Conservation (phyloP, 2,888 invertebrate species). For the Hirtodrosophila cameraria region DNA sequence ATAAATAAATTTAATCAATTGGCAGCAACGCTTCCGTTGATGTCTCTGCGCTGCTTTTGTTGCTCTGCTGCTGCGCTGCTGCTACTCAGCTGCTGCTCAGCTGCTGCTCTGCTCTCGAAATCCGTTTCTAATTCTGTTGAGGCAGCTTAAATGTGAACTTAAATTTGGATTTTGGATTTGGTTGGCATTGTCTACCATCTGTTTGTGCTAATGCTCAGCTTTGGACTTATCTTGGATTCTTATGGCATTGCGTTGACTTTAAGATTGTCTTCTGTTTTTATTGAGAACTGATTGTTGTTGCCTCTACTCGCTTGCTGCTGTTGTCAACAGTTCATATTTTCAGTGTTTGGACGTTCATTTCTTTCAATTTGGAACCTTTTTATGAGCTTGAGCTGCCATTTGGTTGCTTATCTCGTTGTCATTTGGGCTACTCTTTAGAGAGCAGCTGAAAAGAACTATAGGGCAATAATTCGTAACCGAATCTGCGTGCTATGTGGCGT, state of each 20-base stretch:
- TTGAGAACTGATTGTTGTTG: constrained; percentile 15
- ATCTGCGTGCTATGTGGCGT: constrained; percentile 13
- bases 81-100: background rate
- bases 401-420: constrained; percentile 42
- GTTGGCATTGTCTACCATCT: constrained; percentile 3
- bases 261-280: constrained; percentile 25
- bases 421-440: background rate
- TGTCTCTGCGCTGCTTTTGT: no score
- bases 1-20: constrained; percentile 77
- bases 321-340: constrained; percentile 52
- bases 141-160: constrained; percentile 35
- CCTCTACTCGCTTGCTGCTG: constrained; percentile 7
- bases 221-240: constrained; percentile 36
- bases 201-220: background rate
- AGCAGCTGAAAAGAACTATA: background rate
- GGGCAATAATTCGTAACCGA: constrained; percentile 23
- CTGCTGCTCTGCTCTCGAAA: background rate
- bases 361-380: constrained; percentile 50
- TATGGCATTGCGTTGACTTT: constrained; percentile 33
- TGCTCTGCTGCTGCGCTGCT: background rate
- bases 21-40: constrained; percentile 48
- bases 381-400: constrained; percentile 35
- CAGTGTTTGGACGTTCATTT: constrained; percentile 42
- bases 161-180: constrained; percentile 23
- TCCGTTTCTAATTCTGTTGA: constrained; percentile 22